A percentile compares a stretch with the other conserved stretches of the same genome.
Evolutionary conservation across 2,113 vertebrate species (phyloP).

Genomic region (Mobula birostris): DNA sequence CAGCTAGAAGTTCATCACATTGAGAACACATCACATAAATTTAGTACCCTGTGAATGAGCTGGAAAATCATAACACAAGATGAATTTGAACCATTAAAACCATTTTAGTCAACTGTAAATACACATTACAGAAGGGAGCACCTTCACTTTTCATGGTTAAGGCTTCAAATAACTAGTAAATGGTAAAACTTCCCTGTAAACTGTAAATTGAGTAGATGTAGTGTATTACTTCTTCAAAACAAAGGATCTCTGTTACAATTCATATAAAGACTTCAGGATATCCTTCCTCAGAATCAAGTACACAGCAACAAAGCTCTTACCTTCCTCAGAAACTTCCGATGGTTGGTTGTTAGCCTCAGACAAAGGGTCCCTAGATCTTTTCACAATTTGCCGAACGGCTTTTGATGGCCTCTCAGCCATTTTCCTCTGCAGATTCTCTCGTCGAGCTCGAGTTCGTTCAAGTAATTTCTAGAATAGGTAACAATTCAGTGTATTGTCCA

Average conservation of each 20-base stretch:
- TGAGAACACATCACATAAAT: neutral
- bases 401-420: slow-evolving; percentile 74
- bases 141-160: neutral
- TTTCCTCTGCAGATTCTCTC: slow-evolving; percentile 94
- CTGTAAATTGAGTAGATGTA: neutral
- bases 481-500: slow-evolving; percentile 32
- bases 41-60: too few species aligned
- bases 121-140: neutral
- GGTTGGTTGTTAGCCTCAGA: slow-evolving; percentile 67
- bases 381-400: slow-evolving; percentile 55
- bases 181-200: neutral
- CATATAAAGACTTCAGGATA: neutral
- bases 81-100: neutral
- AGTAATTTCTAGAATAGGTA: slow-evolving; percentile 74
- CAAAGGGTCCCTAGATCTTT: slow-evolving; percentile 77
- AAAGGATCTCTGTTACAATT: neutral
- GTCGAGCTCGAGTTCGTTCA: slow-evolving; percentile 84
- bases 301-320: slow-evolving; percentile 49
- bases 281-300: neutral
- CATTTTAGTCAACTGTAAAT: neutral
- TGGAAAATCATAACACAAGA: neutral
- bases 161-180: neutral
- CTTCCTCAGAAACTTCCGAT: slow-evolving; percentile 55
- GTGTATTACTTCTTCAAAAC: neutral
- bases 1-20: neutral